A percentile compares a stretch with the other conserved stretches of the same genome.
These are phyloP conservation scores for Lepidotrigona ventralis DNA, from an alignment of 1,140 invertebrate genomes.

Conservation along the genomic window DNA sequence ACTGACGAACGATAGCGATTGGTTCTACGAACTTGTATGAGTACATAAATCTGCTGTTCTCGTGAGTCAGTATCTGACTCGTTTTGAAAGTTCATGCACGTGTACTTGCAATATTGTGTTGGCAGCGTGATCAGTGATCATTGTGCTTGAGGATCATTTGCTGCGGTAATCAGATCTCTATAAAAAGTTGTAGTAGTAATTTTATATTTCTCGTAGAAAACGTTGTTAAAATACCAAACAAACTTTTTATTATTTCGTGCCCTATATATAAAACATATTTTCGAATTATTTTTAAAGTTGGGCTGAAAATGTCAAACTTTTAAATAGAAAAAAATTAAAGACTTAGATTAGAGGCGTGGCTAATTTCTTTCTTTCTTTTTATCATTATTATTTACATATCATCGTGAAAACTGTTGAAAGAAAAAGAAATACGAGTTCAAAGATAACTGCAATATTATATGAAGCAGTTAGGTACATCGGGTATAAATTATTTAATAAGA, in stretches of 20 bases:
- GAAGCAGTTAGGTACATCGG: background rate
- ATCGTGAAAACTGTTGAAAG: background rate
- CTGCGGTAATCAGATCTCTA: background rate
- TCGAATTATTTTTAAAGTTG: background rate
- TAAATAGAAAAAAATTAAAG: background rate
- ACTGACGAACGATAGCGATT: slow-evolving; percentile 14
- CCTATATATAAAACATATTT: no score
- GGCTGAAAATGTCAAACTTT: background rate
- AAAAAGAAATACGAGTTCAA: background rate
- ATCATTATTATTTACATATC: background rate
- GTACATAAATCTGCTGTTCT: background rate
- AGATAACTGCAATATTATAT: background rate
- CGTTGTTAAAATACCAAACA: background rate
- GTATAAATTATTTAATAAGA: background rate
- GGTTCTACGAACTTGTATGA: background rate
- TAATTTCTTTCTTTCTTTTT: background rate
- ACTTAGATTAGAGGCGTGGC: no score
- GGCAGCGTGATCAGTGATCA: background rate
- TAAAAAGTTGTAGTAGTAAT: background rate
- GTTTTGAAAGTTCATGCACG: slow-evolving; percentile 1
- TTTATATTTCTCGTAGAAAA: background rate
- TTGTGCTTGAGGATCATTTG: background rate
- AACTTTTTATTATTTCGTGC: background rate
- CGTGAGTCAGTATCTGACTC: background rate
- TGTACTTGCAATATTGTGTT: background rate